These are phyloP conservation scores for Macroglossus sobrinus DNA, from an alignment of 2,113 vertebrate genomes.

Conservation along the genomic window DNA sequence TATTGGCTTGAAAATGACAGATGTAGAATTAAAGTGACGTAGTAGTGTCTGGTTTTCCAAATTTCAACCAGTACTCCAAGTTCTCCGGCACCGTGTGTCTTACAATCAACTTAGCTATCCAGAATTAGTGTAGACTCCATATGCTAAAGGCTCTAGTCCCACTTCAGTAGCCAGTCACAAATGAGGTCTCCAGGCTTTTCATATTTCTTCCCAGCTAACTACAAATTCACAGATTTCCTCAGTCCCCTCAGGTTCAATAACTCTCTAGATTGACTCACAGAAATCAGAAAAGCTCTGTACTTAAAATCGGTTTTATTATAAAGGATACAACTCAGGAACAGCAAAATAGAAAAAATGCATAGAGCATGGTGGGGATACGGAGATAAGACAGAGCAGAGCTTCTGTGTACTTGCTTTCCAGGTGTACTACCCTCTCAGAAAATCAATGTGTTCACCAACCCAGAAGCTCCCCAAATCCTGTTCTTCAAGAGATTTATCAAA, in stretches of 20 bases:
- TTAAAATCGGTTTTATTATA: not conserved
- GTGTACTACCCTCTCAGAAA: not conserved
- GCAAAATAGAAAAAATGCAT: not conserved
- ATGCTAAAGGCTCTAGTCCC: not conserved
- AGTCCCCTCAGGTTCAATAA: not conserved
- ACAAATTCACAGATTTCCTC: not conserved
- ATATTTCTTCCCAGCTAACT: not conserved
- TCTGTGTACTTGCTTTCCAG: not conserved
- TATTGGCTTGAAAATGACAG: conserved; percentile 12
- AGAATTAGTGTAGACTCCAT: not conserved
- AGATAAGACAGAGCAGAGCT: not conserved
- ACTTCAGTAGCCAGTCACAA: not conserved
- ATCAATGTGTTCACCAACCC: not conserved
- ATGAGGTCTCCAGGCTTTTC: not conserved
- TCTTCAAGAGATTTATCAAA: not conserved
- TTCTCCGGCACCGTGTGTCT: not conserved
- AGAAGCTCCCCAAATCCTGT: not conserved
- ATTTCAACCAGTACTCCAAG: not conserved
- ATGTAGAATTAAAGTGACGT: not conserved
- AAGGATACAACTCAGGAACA: not conserved
- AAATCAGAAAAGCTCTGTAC: not conserved
- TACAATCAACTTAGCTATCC: not conserved
- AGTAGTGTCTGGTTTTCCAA: not conserved
- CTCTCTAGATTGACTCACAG: not conserved
- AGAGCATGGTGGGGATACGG: not conserved